phyloP scores from a whole-genome alignment of 2,888 invertebrate genomes.

The Blomia tropicalis region DNA sequence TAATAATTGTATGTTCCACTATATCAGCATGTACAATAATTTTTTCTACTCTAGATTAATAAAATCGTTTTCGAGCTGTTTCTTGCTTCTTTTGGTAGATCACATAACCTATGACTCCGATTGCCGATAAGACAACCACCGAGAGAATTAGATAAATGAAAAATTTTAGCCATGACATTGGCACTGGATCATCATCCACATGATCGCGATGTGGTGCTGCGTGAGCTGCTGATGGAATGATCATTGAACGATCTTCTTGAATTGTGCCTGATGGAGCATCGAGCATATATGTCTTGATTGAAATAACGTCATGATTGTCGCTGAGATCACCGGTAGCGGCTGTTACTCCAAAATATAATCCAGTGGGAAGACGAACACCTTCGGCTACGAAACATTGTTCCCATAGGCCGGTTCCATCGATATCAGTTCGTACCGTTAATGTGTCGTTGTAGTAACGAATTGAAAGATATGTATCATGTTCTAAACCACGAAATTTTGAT shows the following conservation, averaged over 20 bases:
- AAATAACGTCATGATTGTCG: constrained; percentile 87
- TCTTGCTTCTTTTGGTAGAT: constrained; percentile 83
- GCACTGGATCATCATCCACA: constrained; percentile 63
- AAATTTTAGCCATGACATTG: constrained; percentile 66
- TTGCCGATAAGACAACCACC: constrained; percentile 61
- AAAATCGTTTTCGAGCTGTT: constrained; percentile 69
- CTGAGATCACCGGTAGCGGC: constrained; percentile 88
- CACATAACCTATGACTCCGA: constrained; percentile 72
- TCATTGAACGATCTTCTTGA: constrained; percentile 57
- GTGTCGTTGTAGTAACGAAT: constrained; percentile 80
- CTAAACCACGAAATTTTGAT: constrained; percentile 75
- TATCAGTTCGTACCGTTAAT: constrained; percentile 56
- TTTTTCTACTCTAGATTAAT: no score
- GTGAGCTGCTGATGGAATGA: constrained; percentile 70
- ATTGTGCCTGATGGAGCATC: constrained; percentile 45
- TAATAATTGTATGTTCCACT: no score
- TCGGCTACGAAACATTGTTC: constrained; percentile 76
- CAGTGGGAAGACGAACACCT: constrained; percentile 78
- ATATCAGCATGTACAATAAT: no score
- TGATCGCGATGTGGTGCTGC: constrained; percentile 74
- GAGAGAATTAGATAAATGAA: constrained; percentile 71
- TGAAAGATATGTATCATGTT: constrained; percentile 73
- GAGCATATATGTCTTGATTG: constrained; percentile 78
- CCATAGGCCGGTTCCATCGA: constrained; percentile 82
- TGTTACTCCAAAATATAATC: constrained; percentile 81